phyloP scores from a whole-genome alignment of 53 echinoderm and acorn worm species.

The Echinometra lucunter region DNA sequence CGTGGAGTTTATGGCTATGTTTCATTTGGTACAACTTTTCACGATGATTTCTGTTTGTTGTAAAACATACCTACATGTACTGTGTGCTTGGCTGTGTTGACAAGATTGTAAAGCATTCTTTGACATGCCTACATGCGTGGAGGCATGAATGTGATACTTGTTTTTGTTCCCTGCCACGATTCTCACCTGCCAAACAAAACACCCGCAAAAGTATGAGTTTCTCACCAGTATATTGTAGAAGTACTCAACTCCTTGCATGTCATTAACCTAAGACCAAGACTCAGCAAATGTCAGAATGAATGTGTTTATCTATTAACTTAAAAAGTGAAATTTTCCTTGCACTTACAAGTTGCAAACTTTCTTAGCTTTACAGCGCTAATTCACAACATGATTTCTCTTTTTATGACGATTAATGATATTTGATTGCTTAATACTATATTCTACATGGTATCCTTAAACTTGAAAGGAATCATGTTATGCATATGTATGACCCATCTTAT shows the following conservation, averaged over 20 bases:
- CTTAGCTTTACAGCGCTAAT: no score
- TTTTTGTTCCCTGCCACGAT: slow-evolving; percentile 12
- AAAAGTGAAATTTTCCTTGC: no score
- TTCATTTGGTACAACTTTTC: neutral
- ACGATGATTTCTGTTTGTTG: neutral
- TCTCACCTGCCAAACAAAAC: slow-evolving; percentile 7
- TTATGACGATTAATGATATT: no score
- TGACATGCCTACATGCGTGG: neutral
- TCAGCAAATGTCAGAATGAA: neutral
- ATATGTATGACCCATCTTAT: neutral
- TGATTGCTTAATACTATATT: neutral
- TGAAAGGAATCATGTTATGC: neutral
- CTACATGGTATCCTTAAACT: neutral
- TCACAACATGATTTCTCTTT: no score
- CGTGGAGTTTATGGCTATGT: no score
- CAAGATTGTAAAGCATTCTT: neutral
- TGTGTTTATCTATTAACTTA: no score
- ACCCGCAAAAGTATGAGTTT: neutral
- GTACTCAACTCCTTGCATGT: neutral
- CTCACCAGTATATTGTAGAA: neutral
- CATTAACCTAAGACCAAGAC: neutral
- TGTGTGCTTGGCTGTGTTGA: neutral
- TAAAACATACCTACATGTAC: neutral
- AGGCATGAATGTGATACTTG: slow-evolving; percentile 32
- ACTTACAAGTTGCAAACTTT: no score